phyloP scores from a whole-genome alignment of 37 sponge, comb jelly and placozoan genomes.

The Oopsacas minuta region DNA sequence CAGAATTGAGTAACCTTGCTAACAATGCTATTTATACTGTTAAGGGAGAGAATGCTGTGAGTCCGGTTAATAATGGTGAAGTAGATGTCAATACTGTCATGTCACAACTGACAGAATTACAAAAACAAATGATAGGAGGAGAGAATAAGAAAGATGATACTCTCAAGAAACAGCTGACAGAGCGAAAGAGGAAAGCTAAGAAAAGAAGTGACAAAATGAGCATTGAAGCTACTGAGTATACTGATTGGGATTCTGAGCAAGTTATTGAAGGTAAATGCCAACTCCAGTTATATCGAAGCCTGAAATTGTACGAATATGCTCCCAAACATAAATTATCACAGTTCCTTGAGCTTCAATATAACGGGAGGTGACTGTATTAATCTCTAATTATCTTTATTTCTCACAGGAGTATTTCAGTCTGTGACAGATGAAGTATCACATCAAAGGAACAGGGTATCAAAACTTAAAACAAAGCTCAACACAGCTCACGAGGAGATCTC shows the following conservation, averaged over 20 bases:
- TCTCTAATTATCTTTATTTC: background rate
- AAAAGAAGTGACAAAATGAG: background rate
- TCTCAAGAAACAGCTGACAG: conserved; percentile 31
- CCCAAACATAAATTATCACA: too few relatives aligned
- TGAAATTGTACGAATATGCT: too few relatives aligned
- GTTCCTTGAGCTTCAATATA: too few relatives aligned
- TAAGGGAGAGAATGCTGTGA: too few relatives aligned
- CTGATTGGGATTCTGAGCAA: background rate
- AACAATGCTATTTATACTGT: too few relatives aligned
- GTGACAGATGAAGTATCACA: conserved; percentile 62
- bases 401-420: conserved; percentile 61
- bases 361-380: background rate
- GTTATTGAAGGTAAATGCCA: background rate
- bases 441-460: conserved; percentile 37
- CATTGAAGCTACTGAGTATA: background rate
- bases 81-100: conserved; percentile 13
- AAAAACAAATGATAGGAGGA: conserved; percentile 61
- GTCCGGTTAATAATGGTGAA: background rate
- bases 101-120: conserved; percentile 33
- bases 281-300: too few relatives aligned
- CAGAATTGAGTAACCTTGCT: background rate
- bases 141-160: conserved; percentile 35
- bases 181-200: conserved; percentile 33
- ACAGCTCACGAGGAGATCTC: conserved; percentile 63
- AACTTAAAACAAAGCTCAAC: conserved; percentile 21